Evolutionary conservation across 2,888 invertebrate genomes (phyloP), one percentile per base, ranked within the genome.

Genomic region (Pharmacophagus antenor): DNA sequence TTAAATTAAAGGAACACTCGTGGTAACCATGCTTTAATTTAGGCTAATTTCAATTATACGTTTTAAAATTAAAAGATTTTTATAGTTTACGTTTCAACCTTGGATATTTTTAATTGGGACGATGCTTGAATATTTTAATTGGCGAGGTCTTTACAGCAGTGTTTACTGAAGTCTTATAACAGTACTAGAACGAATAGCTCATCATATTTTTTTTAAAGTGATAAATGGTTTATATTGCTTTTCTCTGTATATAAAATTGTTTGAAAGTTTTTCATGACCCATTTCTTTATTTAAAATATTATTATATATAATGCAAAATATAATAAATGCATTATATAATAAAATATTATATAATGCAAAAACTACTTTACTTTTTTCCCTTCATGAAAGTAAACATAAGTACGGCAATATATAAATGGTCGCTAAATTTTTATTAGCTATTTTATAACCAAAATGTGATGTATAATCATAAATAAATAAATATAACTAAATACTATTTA

Each of bases 251-350:
- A 37, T 37, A 18, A 53, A 21, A 21, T 21, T 22, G 42, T 27
- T 58, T 41, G 17, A 52, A 52, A 49, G 49, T 37, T 55, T 46
- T 55, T 18, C 49, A 46, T 55, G 49, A 54, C 59, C 54, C 44
- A 5, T 10, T 21, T 59, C 44, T 59, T 44, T 18, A 7, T 4
- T 6, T n/a, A n/a, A 2, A 37, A 15, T n/a, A 37, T 3, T n/a
- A 37, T n/a, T 15, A 2, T 37, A n/a, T n/a, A n/a, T 3, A 0
- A 5, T 15, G 27, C n/a, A 37, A 37, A 37, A 37, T n/a, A 37
- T 37, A 12, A 31, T 31, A 10, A n/a, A n/a, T n/a, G n/a, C n/a
- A n/a, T n/a, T n/a, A n/a, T n/a, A n/a, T n/a, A n/a, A n/a, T n/a
- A n/a, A n/a, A n/a, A n/a, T n/a, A n/a, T n/a, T n/a, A n/a, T n/a